Evolutionary conservation across 2,797 vertebrate species (phyloP).

Genomic region (Geotrypetes seraphini): DNA sequence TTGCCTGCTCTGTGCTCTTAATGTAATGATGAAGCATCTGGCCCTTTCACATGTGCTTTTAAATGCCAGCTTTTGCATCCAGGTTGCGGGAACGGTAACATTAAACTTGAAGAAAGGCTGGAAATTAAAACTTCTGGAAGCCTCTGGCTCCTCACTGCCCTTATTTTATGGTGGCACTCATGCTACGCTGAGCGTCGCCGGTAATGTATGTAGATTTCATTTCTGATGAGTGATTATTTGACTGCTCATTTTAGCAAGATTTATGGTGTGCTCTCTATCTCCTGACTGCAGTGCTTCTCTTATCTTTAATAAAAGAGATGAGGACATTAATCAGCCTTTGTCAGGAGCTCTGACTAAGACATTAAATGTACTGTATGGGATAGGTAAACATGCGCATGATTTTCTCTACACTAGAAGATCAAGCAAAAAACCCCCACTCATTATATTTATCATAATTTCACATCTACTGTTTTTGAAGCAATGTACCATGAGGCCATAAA

Average conservation of each 20-base stretch:
- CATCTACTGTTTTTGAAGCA: conserved; percentile 99
- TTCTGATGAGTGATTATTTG: conserved; percentile 99
- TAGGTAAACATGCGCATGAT: conserved; percentile 98
- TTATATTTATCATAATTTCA: conserved; percentile 99
- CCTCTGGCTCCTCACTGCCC: conserved; percentile 24
- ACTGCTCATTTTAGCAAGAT: conserved; percentile 98
- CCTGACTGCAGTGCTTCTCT: conserved; percentile 98
- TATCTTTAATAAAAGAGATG: conserved; percentile 99
- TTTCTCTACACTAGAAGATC: conserved; percentile 76
- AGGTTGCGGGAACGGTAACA: conserved; percentile 57
- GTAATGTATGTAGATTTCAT: conserved; percentile 99
- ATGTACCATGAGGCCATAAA: conserved; percentile 99
- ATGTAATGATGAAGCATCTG: conserved; percentile 87
- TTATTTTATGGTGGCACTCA: conserved; percentile 52
- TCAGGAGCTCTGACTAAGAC: conserved; percentile 97
- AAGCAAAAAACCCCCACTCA: conserved; percentile 85
- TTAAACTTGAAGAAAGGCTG: conserved; percentile 60
- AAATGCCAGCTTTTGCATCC: conserved; percentile 72
- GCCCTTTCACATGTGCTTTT: conserved; percentile 76
- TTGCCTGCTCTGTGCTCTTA: conserved; percentile 88
- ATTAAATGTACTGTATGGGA: conserved; percentile 98
- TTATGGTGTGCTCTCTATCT: conserved; percentile 97
- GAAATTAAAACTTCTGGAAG: conserved; percentile 69
- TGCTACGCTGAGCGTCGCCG: conserved; percentile 74
- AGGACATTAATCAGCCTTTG: conserved; percentile 99